Evolutionary conservation across 2,888 invertebrate genomes (phyloP), one percentile per base, ranked within the genome.

Genomic region (Bruchidius siliquastri): DNA sequence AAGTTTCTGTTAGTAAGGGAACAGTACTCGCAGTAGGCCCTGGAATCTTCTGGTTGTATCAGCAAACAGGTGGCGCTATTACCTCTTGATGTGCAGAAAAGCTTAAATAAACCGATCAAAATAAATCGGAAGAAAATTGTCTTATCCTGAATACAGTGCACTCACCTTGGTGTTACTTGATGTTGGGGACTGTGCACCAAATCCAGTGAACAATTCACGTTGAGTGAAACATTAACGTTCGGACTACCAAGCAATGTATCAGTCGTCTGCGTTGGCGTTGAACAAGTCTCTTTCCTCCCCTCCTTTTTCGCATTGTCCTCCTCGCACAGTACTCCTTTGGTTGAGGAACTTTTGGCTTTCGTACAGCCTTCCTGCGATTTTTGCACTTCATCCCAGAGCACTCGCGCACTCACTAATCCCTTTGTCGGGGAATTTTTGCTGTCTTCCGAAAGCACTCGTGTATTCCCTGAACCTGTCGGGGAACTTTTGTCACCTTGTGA

Each of bases 151-250:
- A n/a, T 4, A 26, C 26, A 82, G 84, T 49, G 49, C 3, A 18
- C 49, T 49, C 13, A 49, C 49, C 49, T 13, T 13, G 49, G 49
- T 49, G 18, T 49, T 13, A 18, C 49, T 49, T 49, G 49, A 49
- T 49, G 49, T 8, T 72, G 75, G 2, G 75, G 74, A 21, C 85
- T 87, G 81, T 82, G 82, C 20, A 84, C 81, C 68, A 85, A 72
- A 74, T 84, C 86, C 81, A 86, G 81, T 22, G 90, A 85, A 86
- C 90, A 90, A 83, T 90, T 90, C 72, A 91, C 90, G 85, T 91
- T 91, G 69, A 92, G 88, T 76, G 91, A 91, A 77, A 92, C 87
- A 82, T 91, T 92, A 49, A 92, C 86, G 70, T 82, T 82, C 69
- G 80, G 78, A 73, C 81, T 81, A 73, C 76, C 77, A 67, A 85